Percentiles rank a stretch among this genome's conserved stretches.
phyloP scores from a whole-genome alignment of 2,113 vertebrate species.

The Amphiprion percula region DNA sequence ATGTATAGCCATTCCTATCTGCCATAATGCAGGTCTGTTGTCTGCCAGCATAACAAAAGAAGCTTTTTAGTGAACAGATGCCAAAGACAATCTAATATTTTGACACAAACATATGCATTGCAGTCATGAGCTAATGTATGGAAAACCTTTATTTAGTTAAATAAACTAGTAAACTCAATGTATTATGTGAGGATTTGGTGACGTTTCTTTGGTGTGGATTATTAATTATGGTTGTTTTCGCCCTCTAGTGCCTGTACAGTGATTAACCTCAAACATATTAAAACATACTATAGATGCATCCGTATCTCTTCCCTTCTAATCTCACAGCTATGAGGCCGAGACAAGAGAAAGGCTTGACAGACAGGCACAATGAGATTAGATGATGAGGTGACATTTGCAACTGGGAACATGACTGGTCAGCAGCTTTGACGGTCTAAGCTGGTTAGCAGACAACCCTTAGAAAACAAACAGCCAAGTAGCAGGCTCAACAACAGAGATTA shows the following conservation, averaged over 20 bases:
- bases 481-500: slow-evolving; percentile 26
- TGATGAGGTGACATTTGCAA: slow-evolving; percentile 73
- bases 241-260: neutral
- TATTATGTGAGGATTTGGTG: neutral
- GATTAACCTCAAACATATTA: slow-evolving; percentile 2
- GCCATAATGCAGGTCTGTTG: slow-evolving; percentile 48
- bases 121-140: neutral
- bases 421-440: slow-evolving; percentile 78
- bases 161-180: neutral
- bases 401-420: slow-evolving; percentile 80
- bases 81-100: slow-evolving; percentile 36
- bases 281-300: slow-evolving; percentile 18
- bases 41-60: slow-evolving; percentile 30
- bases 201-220: neutral
- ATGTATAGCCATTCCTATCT: neutral
- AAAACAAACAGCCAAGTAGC: slow-evolving; percentile 30
- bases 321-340: slow-evolving; percentile 19
- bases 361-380: slow-evolving; percentile 68
- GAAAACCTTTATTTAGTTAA: neutral
- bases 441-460: slow-evolving; percentile 71
- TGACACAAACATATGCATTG: slow-evolving; percentile 6
- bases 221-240: neutral
- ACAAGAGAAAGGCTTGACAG: slow-evolving; percentile 35
- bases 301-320: slow-evolving; percentile 49
- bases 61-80: slow-evolving; percentile 24